phyloP scores from a whole-genome alignment of 2,797 vertebrate genomes.

The Synanceia verrucosa region DNA sequence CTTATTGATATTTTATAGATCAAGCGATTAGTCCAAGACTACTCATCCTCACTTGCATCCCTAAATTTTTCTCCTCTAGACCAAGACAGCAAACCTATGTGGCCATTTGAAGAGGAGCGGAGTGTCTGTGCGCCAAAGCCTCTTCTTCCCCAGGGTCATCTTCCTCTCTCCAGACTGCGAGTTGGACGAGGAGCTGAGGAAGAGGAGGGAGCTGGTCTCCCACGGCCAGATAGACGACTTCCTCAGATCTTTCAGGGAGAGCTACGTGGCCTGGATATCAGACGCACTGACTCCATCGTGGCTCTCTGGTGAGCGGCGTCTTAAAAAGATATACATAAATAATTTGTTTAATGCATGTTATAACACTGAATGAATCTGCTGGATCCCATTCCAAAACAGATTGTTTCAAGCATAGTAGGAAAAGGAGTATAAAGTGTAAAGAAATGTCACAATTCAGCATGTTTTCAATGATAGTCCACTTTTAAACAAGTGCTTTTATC shows the following conservation, averaged over 20 bases:
- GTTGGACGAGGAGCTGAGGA: constrained; percentile 75
- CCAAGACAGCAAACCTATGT: constrained; percentile 75
- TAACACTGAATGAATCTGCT: neutral
- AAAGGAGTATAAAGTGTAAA: too few relatives aligned
- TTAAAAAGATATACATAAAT: neutral
- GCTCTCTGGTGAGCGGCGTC: constrained; percentile 77
- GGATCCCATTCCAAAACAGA: neutral
- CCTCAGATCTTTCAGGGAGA: constrained; percentile 76
- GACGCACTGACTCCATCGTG: constrained; percentile 81
- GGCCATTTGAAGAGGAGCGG: constrained; percentile 75
- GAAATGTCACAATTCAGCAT: neutral
- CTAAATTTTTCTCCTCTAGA: constrained; percentile 52
- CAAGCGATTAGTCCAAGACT: neutral
- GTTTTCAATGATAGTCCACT: neutral
- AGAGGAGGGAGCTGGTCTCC: constrained; percentile 77
- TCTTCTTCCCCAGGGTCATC: constrained; percentile 78
- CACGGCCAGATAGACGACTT: constrained; percentile 72
- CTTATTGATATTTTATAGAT: neutral
- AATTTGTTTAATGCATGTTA: neutral
- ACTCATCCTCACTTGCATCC: neutral
- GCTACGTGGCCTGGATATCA: constrained; percentile 78
- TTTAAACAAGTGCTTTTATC: neutral
- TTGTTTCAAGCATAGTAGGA: neutral
- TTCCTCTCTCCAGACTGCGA: constrained; percentile 80
- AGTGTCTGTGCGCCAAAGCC: constrained; percentile 65